A percentile compares a stretch with the other conserved stretches of the same genome.
Conservation (phyloP, 2,797 vertebrate species). For the Sarcophilus harrisii region DNA sequence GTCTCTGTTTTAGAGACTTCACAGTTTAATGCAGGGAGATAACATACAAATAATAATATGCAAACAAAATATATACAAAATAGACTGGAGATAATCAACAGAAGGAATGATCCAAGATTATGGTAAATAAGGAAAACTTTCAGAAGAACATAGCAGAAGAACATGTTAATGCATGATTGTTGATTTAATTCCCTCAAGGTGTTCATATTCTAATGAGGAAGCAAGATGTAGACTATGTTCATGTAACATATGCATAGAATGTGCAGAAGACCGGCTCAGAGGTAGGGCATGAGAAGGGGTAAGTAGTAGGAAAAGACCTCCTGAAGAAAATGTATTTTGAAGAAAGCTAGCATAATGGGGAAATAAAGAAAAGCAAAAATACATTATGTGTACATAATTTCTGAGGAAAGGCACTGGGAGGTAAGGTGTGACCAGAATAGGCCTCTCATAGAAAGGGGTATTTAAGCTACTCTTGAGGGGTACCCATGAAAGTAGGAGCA, state of each 20-base stretch:
- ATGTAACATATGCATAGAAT: neutral
- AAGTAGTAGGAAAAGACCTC: neutral
- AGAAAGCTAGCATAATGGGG: neutral
- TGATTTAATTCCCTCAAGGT: neutral
- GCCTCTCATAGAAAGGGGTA: neutral
- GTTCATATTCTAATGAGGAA: neutral
- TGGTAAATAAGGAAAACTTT: neutral
- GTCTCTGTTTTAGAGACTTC: neutral
- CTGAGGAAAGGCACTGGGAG: neutral
- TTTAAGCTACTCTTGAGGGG: neutral
- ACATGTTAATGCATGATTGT: neutral
- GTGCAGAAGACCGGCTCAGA: neutral
- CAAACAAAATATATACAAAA: neutral
- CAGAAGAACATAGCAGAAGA: neutral
- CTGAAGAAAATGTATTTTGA: conserved; percentile 2
- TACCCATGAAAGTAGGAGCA: neutral
- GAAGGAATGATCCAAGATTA: neutral
- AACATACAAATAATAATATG: neutral
- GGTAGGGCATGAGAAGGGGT: neutral
- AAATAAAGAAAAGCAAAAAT: neutral
- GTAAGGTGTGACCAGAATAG: neutral
- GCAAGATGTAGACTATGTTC: neutral
- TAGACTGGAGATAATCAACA: neutral
- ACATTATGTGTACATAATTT: neutral
- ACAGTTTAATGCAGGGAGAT: neutral